Percentiles rank a stretch among this genome's conserved stretches.
phyloP scores from a whole-genome alignment of 2,113 vertebrate species.

The Hystrix brachyura region DNA sequence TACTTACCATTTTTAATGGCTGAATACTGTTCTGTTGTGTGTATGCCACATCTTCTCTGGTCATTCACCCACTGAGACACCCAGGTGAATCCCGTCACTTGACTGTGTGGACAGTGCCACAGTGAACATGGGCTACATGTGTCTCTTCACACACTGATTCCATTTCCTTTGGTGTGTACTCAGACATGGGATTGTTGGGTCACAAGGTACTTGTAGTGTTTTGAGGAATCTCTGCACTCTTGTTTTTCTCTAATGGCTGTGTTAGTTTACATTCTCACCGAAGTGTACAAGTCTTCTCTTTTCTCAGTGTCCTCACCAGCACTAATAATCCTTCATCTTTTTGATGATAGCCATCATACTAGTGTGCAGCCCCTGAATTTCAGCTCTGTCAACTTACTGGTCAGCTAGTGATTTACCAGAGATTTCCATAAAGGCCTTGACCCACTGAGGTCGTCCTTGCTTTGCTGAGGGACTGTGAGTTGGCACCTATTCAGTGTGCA shows the following conservation, averaged over 20 bases:
- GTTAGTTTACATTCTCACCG: background rate
- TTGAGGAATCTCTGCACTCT: background rate
- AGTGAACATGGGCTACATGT: background rate
- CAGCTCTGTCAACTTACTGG: background rate
- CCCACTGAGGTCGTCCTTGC: background rate
- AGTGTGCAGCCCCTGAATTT: background rate
- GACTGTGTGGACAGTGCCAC: background rate
- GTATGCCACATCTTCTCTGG: background rate
- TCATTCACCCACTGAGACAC: background rate
- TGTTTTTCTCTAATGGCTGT: background rate
- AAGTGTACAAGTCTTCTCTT: background rate
- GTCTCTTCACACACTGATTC: background rate
- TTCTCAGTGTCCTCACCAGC: background rate
- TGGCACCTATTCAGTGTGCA: background rate
- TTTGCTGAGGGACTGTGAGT: background rate
- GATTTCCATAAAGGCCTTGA: background rate
- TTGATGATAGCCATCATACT: background rate
- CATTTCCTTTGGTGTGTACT: background rate
- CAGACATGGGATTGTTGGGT: background rate
- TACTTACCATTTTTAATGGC: background rate
- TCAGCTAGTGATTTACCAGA: background rate
- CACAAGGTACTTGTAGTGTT: background rate
- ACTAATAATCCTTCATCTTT: background rate
- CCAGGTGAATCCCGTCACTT: background rate
- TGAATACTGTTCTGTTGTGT: background rate